phyloP scores from a whole-genome alignment of 2,888 invertebrate species.

The Matsumyia berberina region DNA sequence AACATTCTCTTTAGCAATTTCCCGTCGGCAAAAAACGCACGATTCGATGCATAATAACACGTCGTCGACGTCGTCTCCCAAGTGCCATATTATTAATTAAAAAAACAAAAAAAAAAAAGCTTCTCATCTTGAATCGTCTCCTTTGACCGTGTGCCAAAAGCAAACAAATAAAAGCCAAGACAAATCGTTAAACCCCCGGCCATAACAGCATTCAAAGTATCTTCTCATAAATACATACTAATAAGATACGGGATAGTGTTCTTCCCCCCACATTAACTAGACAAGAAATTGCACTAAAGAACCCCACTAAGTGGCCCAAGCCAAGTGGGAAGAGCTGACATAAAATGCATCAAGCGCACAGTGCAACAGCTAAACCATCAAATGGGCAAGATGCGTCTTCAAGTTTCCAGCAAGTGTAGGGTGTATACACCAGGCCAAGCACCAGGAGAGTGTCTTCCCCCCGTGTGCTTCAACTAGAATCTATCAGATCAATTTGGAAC shows the following conservation, averaged over 20 bases:
- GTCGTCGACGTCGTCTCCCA: not conserved
- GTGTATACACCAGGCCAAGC: slow-evolving; percentile 9
- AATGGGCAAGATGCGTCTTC: slow-evolving; percentile 60
- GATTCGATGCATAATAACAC: not conserved
- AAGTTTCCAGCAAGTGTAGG: slow-evolving; percentile 41
- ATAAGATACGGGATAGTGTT: slow-evolving; percentile 73
- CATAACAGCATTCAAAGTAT: slow-evolving; percentile 67
- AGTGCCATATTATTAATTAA: slow-evolving; percentile 45
- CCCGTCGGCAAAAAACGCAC: slow-evolving; percentile 24
- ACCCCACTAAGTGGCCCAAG: slow-evolving; percentile 70
- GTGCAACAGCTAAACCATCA: slow-evolving; percentile 48
- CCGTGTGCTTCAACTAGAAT: slow-evolving; percentile 63
- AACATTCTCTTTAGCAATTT: not conserved
- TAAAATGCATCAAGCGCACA: slow-evolving; percentile 72
- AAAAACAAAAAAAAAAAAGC: not conserved
- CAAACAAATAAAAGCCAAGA: slow-evolving; percentile 47
- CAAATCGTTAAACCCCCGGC: slow-evolving; percentile 50
- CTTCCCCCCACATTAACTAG: slow-evolving; percentile 67
- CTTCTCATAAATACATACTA: slow-evolving; percentile 74
- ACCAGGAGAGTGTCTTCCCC: slow-evolving; percentile 12
- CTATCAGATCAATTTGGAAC: slow-evolving; percentile 76
- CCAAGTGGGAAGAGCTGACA: slow-evolving; percentile 74
- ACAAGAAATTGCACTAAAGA: slow-evolving; percentile 76
- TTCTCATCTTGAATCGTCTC: slow-evolving; percentile 9
- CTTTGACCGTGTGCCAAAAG: slow-evolving; percentile 1